phyloP scores from a whole-genome alignment of 1,140 invertebrate genomes.

The Philotrypesis tridentata region DNA sequence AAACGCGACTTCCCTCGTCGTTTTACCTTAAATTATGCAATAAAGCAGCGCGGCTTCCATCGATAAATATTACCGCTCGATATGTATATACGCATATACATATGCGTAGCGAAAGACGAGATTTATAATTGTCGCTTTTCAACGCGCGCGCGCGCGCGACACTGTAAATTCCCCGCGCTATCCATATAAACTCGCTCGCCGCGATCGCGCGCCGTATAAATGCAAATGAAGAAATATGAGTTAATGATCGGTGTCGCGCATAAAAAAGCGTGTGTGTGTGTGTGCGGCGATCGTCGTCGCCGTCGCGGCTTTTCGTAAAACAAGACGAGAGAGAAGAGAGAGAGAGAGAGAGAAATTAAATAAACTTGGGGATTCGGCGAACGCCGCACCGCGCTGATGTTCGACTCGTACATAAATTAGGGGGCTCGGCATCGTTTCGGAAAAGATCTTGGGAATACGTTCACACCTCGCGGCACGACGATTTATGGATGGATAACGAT shows the following conservation, averaged over 20 bases:
- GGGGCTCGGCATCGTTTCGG: conserved; percentile 33
- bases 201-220: conserved; percentile 28
- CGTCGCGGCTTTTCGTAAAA: no score
- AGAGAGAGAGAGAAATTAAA: background rate
- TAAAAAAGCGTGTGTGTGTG: conserved; percentile 34
- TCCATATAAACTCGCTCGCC: background rate
- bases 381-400: conserved; percentile 9
- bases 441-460: conserved; percentile 46
- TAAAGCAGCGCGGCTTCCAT: no score
- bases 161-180: conserved; percentile 22
- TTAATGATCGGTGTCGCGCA: conserved; percentile 28
- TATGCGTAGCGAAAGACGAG: no score
- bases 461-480: conserved; percentile 46
- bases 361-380: conserved; percentile 41
- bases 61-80: no score
- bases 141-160: background rate
- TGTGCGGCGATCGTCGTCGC: background rate
- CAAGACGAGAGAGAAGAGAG: conserved; percentile 15
- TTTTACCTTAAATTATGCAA: no score
- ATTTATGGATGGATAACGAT: conserved; percentile 47
- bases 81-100: no score
- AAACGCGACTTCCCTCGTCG: no score
- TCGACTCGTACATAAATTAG: conserved; percentile 35
- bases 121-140: conserved; percentile 15
- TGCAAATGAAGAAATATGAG: conserved; percentile 45